These are phyloP conservation scores for Odontothrips loti DNA, from an alignment of 2,888 invertebrate species.

Conservation along the genomic window DNA sequence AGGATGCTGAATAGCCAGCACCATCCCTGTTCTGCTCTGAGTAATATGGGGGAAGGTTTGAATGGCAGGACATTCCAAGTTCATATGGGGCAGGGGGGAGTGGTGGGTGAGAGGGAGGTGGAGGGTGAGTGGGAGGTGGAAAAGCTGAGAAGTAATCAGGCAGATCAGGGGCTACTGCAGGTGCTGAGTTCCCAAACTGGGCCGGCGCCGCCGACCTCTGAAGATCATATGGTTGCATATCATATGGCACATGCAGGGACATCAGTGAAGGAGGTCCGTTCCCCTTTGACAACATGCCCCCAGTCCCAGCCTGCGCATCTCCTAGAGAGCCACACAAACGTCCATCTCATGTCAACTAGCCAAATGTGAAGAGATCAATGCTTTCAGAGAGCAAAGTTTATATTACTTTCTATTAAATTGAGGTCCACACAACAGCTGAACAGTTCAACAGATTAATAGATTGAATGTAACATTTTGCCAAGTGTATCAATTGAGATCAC, in stretches of 20 bases:
- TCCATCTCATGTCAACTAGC: not conserved
- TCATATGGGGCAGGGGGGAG: not conserved
- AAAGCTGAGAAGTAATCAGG: not conserved
- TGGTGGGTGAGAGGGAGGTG: not conserved
- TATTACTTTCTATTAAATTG: not conserved
- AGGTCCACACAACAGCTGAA: not conserved
- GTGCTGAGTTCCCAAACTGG: not conserved
- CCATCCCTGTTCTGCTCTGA: not conserved
- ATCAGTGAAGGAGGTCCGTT: not conserved
- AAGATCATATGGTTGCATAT: not conserved
- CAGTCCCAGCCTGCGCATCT: not conserved
- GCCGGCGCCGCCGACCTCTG: not conserved
- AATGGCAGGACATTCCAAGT: not conserved
- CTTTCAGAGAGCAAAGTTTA: not conserved
- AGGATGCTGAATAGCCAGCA: not conserved
- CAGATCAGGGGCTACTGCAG: not conserved
- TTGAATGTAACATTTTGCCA: not conserved
- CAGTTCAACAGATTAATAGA: not conserved
- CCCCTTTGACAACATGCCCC: no score
- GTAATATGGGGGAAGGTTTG: not conserved
- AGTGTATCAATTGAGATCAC: not conserved
- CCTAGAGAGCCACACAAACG: slow-evolving; percentile 6
- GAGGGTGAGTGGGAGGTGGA: not conserved
- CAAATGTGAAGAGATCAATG: not conserved
- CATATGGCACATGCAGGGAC: not conserved